Percentiles rank a stretch among this genome's conserved stretches.
These are phyloP conservation scores for Stenoptilia bipunctidactyla DNA, from an alignment of 2,888 invertebrate species.

Conservation along the genomic window DNA sequence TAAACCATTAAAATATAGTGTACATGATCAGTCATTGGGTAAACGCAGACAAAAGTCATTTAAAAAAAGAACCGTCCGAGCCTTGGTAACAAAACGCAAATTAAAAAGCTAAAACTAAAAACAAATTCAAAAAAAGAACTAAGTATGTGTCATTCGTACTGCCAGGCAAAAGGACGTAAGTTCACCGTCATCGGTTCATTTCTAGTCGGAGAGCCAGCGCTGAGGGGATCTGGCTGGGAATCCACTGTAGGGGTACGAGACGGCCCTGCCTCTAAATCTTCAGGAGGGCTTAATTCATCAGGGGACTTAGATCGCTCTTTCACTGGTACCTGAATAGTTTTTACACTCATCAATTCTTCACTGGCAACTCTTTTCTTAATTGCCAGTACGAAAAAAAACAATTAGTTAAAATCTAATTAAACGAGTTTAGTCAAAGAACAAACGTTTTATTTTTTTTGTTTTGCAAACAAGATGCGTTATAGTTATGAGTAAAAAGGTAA, in stretches of 20 bases:
- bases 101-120: slow-evolving; percentile 54
- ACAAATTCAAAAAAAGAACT: slow-evolving; percentile 25
- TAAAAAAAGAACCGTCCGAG: no score
- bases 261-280: slow-evolving; percentile 29
- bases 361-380: no score
- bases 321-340: slow-evolving; percentile 33
- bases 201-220: slow-evolving; percentile 1
- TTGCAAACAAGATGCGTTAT: no score
- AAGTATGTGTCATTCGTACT: slow-evolving; percentile 67
- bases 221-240: neutral
- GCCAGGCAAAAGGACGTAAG: slow-evolving; percentile 66
- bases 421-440: no score
- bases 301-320: slow-evolving; percentile 43
- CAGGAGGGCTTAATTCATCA: slow-evolving; percentile 23
- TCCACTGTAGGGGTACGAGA: slow-evolving; percentile 20
- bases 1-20: no score
- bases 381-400: no score
- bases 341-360: no score
- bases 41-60: no score
- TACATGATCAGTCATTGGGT: no score
- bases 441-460: no score
- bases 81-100: slow-evolving; percentile 33
- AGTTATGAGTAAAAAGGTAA: no score
- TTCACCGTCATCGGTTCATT: slow-evolving; percentile 43
- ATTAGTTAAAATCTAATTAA: no score